Evolutionary conservation across 30 jellyfish, hydroid and myxozoan species (phyloP).

Genomic region (Sanderia malayensis): DNA sequence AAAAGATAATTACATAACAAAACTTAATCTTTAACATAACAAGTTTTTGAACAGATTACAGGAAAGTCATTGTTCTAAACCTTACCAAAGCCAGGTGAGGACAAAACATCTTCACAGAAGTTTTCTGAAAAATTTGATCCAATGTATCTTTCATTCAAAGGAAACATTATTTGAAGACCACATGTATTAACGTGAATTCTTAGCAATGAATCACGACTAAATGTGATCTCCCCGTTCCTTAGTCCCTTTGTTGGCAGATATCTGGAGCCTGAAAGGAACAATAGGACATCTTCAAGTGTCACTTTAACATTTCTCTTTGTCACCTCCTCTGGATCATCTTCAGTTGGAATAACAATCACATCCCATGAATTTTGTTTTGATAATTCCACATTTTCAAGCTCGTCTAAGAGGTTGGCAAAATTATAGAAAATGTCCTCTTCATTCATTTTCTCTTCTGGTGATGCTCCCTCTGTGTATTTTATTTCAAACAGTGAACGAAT

Average conservation of each 20-base stretch:
- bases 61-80: background rate
- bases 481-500: background rate
- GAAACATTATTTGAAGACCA: background rate
- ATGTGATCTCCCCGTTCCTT: no score
- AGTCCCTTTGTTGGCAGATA: no score
- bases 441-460: background rate
- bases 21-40: no score
- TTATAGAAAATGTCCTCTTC: background rate
- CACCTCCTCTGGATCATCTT: no score
- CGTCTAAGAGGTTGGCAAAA: background rate
- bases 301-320: no score
- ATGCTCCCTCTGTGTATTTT: background rate
- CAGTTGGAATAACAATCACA: no score
- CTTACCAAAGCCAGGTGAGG: background rate
- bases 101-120: conserved; percentile 13
- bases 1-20: no score
- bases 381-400: background rate
- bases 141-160: conserved; percentile 1
- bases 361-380: no score
- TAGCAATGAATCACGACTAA: background rate
- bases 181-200: background rate
- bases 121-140: background rate
- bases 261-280: background rate
- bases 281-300: background rate
- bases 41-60: background rate